Evolutionary conservation across 2,888 invertebrate genomes (phyloP), one percentile per base, ranked within the genome.

Genomic region (Keiferia lycopersicella): DNA sequence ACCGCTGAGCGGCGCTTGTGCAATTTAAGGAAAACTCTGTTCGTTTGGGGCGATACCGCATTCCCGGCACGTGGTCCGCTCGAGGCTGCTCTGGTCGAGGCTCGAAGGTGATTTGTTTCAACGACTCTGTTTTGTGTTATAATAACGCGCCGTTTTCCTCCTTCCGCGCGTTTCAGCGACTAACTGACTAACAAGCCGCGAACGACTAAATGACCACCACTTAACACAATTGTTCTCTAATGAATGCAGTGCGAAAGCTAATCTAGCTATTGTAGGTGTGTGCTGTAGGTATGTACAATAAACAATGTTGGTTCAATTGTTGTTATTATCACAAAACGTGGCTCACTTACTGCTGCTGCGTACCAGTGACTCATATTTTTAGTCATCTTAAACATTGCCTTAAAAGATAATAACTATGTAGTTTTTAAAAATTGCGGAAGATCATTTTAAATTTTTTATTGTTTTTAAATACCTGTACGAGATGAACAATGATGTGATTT

Each of bases 161-260:
- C 50, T 64, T 64, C 63, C 63, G 63, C 38, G 8, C 59, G 34
- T 34, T 20, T 8, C 48, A 20, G 58, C 18, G n/a, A 39, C 38
- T 1, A 16, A 22, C 56, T 57, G 34, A 38, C 20, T 38, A 26
- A 61, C 45, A n/a, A 20, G 26, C 30, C 10, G 53, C 45, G 7
- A 18, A 51, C 62, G 39, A 53, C 62, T 41, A 57, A 63, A 63
- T 18, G 48, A 39, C 18, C 38, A 12, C 22, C 63, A 57, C 45
- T 63, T 63, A 53, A 10, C 38, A n/a, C 26, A 38, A 63, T 59
- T 58, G 63, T 51, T 59, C 34, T 20, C 34, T 14, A 63, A 39
- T 59, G 58, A 50, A 63, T 59, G 58, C 60, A 45, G 58, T 59
- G 58, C 39, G 60, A 60, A 60, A 60, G 45, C 60, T 60, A 60